Evolutionary conservation across 2,888 invertebrate species (phyloP), one percentile per base, ranked within the genome.

Genomic region (Allygus modestus): DNA sequence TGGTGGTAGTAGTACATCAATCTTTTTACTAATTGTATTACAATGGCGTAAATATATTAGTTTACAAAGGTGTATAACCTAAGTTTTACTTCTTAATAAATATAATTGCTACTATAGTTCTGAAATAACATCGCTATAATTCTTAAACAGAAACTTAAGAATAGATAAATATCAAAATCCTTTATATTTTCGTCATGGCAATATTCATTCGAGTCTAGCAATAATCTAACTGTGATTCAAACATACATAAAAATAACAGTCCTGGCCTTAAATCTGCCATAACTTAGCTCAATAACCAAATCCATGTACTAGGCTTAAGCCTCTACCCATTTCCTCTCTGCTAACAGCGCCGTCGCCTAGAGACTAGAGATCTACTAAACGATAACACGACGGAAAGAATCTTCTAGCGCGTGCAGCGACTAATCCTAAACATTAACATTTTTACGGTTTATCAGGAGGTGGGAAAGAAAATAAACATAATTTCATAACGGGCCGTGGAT

Each of bases 391-490:
- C 54, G 54, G 54, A 20, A 23, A 54, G 20, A n/a, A 15, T 31
- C 28, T 17, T 26, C 65, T 65, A 28, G 65, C 65, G 28, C 65
- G 65, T 65, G 65, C 17, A 65, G 17, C 65, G 1, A 26, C 65
- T 65, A 26, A 28, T 28, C 17, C 65, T 28, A 65, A 28, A 65
- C 65, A 65, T 65, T 65, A 65, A 65, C 65, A 28, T 28, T 26
- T 65, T 65, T 65, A 65, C 65, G 65, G 65, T 65, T 28, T 28
- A 65, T 28, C 15, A 4, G 65, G 65, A 65, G 15, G 65, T 28
- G 28, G 65, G 28, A 28, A 26, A 31, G 31, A 65, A 65, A 65
- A 65, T 65, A 65, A 65, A 65, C 28, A 65, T 65, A 65, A 65
- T 65, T 65, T 65, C 65, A 65, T 65, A 65, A 65, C 65, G 65